phyloP scores from a whole-genome alignment of 2,888 invertebrate genomes.

The Mellilla xanthometata region DNA sequence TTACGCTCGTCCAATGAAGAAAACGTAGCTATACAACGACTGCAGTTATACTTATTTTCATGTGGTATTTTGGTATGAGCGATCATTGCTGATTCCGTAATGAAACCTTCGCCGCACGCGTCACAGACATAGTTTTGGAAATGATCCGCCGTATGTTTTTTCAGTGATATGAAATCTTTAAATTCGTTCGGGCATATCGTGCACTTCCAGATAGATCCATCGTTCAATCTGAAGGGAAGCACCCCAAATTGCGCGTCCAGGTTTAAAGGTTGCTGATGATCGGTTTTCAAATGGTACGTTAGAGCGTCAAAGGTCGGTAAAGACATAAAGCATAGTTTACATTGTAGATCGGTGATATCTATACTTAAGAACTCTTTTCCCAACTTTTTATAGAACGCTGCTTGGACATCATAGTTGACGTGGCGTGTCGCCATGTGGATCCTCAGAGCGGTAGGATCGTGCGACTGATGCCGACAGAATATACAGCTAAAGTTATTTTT shows the following conservation, averaged over 20 bases:
- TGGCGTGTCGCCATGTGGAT: constrained; percentile 62
- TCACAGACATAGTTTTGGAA: constrained; percentile 76
- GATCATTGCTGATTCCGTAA: constrained; percentile 72
- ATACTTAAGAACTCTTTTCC: constrained; percentile 72
- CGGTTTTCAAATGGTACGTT: constrained; percentile 64
- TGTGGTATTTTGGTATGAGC: constrained; percentile 73
- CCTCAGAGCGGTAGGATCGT: constrained; percentile 61
- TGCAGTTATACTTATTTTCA: constrained; percentile 71
- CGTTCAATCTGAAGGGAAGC: constrained; percentile 64
- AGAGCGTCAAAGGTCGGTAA: constrained; percentile 59
- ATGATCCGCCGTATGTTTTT: constrained; percentile 70
- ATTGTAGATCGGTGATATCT: constrained; percentile 71
- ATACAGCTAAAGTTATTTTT: constrained; percentile 73
- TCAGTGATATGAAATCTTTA: constrained; percentile 68
- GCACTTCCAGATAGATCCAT: constrained; percentile 71
- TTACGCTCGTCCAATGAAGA: constrained; percentile 66
- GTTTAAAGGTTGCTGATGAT: constrained; percentile 66
- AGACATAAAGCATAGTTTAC: constrained; percentile 66
- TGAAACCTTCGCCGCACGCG: constrained; percentile 74
- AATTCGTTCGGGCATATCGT: constrained; percentile 71
- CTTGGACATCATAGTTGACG: constrained; percentile 64
- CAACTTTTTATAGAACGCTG: constrained; percentile 72
- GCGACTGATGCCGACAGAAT: constrained; percentile 69
- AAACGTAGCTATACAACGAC: constrained; percentile 70
- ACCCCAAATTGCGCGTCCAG: constrained; percentile 68